phyloP scores from a whole-genome alignment of 2,113 vertebrate species.

The Ictalurus furcatus region DNA sequence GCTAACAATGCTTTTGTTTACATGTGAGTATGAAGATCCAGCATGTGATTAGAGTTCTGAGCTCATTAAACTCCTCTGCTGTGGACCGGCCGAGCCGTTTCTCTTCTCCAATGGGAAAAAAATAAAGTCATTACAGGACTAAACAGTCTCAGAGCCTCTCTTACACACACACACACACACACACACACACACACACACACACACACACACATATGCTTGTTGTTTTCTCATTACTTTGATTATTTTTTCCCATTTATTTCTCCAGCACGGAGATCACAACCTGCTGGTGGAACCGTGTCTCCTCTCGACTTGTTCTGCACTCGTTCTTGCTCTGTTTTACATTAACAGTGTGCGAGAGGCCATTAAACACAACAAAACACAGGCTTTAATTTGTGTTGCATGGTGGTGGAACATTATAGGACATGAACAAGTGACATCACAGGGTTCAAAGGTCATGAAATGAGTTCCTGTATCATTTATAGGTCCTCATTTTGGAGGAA shows the following conservation, averaged over 20 bases:
- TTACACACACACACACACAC: neutral
- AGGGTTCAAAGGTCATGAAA: neutral
- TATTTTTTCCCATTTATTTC: neutral
- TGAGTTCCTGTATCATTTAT: neutral
- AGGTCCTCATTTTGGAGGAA: too few species aligned
- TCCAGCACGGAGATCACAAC: neutral
- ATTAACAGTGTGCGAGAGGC: neutral
- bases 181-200: neutral
- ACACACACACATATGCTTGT: neutral
- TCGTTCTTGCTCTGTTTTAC: neutral
- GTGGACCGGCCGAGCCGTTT: conserved; percentile 1
- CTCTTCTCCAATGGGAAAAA: conserved; percentile 10
- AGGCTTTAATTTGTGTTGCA: neutral
- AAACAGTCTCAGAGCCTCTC: conserved; percentile 16
- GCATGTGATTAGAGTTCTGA: conserved; percentile 32
- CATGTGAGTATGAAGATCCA: neutral
- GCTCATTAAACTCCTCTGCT: conserved; percentile 30
- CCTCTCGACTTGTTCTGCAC: neutral
- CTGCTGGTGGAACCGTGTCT: neutral
- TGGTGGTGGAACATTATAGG: neutral
- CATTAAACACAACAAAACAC: neutral
- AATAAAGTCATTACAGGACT: conserved; percentile 6
- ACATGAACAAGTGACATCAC: neutral
- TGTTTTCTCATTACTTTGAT: neutral
- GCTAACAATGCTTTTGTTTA: conserved; percentile 29